phyloP scores from a whole-genome alignment of 2,113 vertebrate genomes.

The Guaruba guarouba region DNA sequence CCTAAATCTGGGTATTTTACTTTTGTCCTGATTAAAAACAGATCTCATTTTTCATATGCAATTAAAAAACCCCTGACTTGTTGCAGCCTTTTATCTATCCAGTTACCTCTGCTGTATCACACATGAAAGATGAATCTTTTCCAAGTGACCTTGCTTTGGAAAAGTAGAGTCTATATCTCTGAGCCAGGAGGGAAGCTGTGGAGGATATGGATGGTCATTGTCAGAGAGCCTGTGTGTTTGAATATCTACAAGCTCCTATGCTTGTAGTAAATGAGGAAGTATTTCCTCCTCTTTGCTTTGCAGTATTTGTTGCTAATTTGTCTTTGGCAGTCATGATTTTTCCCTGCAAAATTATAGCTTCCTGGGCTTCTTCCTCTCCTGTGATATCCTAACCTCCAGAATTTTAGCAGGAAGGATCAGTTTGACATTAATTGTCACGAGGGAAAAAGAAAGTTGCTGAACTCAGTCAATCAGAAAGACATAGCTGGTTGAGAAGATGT shows the following conservation, averaged over 20 bases:
- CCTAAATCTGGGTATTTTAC: neutral
- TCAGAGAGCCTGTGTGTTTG: neutral
- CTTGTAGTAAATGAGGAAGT: neutral
- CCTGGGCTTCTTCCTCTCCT: neutral
- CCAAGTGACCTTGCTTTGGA: neutral
- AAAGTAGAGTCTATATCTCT: neutral
- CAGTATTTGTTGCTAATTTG: neutral
- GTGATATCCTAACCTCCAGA: neutral
- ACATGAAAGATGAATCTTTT: neutral
- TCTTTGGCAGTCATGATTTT: neutral
- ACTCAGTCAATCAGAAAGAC: neutral
- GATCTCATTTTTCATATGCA: neutral
- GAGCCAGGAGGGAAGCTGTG: neutral
- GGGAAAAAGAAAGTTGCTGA: neutral
- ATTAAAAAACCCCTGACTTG: accelerated
- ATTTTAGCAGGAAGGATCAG: neutral
- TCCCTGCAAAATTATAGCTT: neutral
- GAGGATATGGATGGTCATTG: accelerated
- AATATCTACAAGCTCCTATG: neutral
- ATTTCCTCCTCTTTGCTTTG: neutral
- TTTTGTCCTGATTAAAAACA: neutral
- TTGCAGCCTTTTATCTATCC: neutral
- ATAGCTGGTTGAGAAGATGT: neutral
- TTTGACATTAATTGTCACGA: neutral
- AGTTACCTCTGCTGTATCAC: neutral